phyloP scores from a whole-genome alignment of 2,888 invertebrate genomes.

The Andrena camellia region DNA sequence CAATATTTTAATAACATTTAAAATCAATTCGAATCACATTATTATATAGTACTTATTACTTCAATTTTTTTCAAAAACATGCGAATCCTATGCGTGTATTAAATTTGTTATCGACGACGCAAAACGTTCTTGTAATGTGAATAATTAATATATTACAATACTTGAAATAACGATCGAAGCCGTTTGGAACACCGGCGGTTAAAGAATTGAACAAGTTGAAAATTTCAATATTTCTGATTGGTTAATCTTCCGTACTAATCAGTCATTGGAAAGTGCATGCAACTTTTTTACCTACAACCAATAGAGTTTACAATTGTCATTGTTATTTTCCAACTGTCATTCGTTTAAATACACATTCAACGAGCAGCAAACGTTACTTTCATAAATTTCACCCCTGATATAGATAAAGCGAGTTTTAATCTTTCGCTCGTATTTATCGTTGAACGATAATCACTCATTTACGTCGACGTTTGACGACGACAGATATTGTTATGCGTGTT shows the following conservation, averaged over 20 bases:
- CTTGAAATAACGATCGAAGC: background rate
- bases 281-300: slow-evolving; percentile 16
- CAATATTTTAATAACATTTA: too few relatives aligned
- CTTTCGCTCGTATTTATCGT: slow-evolving; percentile 12
- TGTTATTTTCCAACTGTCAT: slow-evolving; percentile 26
- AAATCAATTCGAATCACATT: too few relatives aligned
- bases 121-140: background rate
- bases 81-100: too few relatives aligned
- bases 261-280: background rate
- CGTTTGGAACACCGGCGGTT: background rate
- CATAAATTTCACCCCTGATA: background rate
- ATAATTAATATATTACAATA: background rate
- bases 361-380: slow-evolving; percentile 16
- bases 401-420: slow-evolving; percentile 17
- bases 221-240: background rate
- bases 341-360: slow-evolving; percentile 17
- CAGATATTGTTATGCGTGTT: slow-evolving; percentile 43
- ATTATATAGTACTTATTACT: too few relatives aligned
- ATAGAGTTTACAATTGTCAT: slow-evolving; percentile 16
- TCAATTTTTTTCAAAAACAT: too few relatives aligned
- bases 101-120: too few relatives aligned
- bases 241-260: background rate
- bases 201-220: background rate
- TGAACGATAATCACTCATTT: slow-evolving; percentile 11
- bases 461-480: background rate